Percentiles rank a stretch among this genome's conserved stretches.
phyloP scores from a whole-genome alignment of 1,140 invertebrate genomes.

The Drosophila saltans region DNA sequence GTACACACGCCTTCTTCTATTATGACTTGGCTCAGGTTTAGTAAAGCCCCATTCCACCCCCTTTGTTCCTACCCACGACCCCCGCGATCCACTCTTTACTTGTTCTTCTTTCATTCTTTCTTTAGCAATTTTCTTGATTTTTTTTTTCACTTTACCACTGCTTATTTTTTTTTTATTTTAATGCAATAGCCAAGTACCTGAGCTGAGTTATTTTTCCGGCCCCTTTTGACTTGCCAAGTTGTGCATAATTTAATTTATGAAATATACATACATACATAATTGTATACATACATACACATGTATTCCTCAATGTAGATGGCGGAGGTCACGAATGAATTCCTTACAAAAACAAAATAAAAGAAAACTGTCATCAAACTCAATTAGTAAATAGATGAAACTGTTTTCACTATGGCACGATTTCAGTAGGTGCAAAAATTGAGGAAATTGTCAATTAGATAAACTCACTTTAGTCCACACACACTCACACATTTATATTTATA shows the following conservation, averaged over 20 bases:
- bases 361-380: conserved; percentile 15
- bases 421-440: conserved; percentile 31
- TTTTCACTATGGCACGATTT: not conserved
- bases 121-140: conserved; percentile 11
- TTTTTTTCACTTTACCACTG: not conserved
- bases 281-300: not conserved
- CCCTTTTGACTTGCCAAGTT: conserved; percentile 47
- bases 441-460: conserved; percentile 49
- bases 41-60: not conserved
- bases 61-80: not conserved
- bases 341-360: not conserved
- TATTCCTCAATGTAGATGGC: not conserved
- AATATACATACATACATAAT: not conserved
- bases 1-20: conserved; percentile 45
- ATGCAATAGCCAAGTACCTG: conserved; percentile 53
- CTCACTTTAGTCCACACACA: conserved; percentile 16
- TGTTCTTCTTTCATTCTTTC: conserved; percentile 7
- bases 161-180: conserved; percentile 17
- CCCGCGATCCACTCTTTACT: not conserved
- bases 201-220: conserved; percentile 42
- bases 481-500: not conserved
- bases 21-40: conserved; percentile 38
- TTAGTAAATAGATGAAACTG: conserved; percentile 15
- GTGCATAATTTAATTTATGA: conserved; percentile 46
- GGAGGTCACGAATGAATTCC: conserved; percentile 3